Evolutionary conservation across 2,888 invertebrate genomes (phyloP), one percentile per base, ranked within the genome.

Genomic region (Biston stratarius): DNA sequence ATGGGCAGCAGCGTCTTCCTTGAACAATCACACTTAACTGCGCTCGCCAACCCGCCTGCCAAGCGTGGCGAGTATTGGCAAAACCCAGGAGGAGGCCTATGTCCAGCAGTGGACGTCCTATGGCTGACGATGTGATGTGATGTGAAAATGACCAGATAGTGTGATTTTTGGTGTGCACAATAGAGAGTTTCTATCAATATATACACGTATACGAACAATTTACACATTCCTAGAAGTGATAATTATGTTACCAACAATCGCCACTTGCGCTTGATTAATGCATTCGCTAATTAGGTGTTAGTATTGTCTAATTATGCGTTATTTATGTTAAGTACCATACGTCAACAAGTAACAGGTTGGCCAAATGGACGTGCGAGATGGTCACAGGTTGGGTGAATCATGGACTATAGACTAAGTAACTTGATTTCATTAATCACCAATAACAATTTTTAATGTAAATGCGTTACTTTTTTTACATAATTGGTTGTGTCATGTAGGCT

Each of bases 191-290:
- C n/a, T n/a, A n/a, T n/a, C n/a, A n/a, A n/a, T n/a, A n/a, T 47
- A 47, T 15, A 15, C 5, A 15, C 14, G 15, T 9, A 34, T 24
- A 34, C n/a, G 14, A n/a, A 44, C 34, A 42, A 3, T 15, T 10
- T 57, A 15, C 44, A 56, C 77, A 78, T 80, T 80, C 78, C 81
- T 72, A 73, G 74, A 74, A 74, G 75, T 76, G 73, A 78, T 85
- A 86, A 87, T 83, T 83, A 84, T 45, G 48, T 61, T 53, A 51
- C n/a, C 42, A 52, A 24, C 71, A 76, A 71, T 74, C 69, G 74
- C 67, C 85, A 87, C 84, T 84, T 83, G 88, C 74, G 76, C 72
- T 74, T 89, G 89, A 89, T 87, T 88, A 88, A 89, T 87, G 85
- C 71, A 64, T 70, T 64, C 65, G 76, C 82, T 89, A 89, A 89